Percentiles rank a stretch among this genome's conserved stretches.
Conservation (phyloP, 2,888 invertebrate species). For the Hirtodrosophila trivittata region DNA sequence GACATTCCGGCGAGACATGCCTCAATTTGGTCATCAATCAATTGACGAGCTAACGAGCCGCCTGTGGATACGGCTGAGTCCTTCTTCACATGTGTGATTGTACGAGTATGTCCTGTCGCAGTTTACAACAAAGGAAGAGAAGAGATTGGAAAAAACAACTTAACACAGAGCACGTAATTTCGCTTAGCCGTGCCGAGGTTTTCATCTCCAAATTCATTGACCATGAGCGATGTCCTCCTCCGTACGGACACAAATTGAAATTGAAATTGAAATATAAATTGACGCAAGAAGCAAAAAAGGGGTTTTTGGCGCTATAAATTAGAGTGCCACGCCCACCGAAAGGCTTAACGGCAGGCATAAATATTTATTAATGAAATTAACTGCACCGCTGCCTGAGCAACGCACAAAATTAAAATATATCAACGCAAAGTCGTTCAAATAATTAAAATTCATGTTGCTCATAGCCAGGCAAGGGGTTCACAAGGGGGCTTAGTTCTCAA, state of each 20-base stretch:
- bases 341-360: slow-evolving; percentile 73
- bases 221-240: slow-evolving; percentile 59
- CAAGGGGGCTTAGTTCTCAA: slow-evolving; percentile 1
- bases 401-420: slow-evolving; percentile 74
- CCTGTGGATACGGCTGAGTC: slow-evolving; percentile 21
- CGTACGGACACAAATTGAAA: slow-evolving; percentile 29
- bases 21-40: slow-evolving; percentile 71
- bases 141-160: slow-evolving; percentile 29
- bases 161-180: slow-evolving; percentile 75
- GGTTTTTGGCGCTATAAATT: slow-evolving; percentile 43
- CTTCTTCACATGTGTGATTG: slow-evolving; percentile 17
- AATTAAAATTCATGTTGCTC: slow-evolving; percentile 78
- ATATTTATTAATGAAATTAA: slow-evolving; percentile 83
- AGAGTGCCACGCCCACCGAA: slow-evolving; percentile 49
- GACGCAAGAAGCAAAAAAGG: slow-evolving; percentile 24
- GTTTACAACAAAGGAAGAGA: slow-evolving; percentile 15
- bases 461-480: slow-evolving; percentile 14
- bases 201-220: slow-evolving; percentile 41
- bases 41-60: slow-evolving; percentile 70
- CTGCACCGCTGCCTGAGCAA: slow-evolving; percentile 56
- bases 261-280: slow-evolving; percentile 35
- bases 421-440: slow-evolving; percentile 66
- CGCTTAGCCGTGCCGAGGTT: slow-evolving; percentile 68
- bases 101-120: slow-evolving; percentile 30
- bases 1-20: slow-evolving; percentile 54